These are phyloP conservation scores for Arizona elegans DNA, from an alignment of 2,113 vertebrate genomes.

Conservation along the genomic window DNA sequence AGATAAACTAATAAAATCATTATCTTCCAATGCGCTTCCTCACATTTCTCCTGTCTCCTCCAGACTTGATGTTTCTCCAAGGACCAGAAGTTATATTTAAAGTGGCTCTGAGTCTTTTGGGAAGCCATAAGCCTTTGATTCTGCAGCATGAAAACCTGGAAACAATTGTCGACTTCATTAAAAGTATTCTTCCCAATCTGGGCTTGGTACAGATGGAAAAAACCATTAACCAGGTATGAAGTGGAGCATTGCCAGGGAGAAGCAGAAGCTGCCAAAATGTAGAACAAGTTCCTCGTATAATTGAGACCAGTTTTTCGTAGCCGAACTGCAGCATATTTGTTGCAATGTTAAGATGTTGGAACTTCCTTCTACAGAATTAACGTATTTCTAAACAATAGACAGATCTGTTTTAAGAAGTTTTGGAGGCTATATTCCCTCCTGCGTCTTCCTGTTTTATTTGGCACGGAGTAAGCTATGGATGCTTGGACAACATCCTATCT, in stretches of 20 bases:
- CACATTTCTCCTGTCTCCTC: slow-evolving; percentile 51
- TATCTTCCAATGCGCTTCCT: not conserved
- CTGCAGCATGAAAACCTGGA: slow-evolving; percentile 92
- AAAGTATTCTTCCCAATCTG: slow-evolving; percentile 89
- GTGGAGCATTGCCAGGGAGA: not conserved
- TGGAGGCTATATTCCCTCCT: not conserved
- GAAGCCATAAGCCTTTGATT: slow-evolving; percentile 92
- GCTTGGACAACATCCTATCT: not conserved
- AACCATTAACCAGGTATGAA: slow-evolving; percentile 90
- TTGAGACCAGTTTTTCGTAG: not conserved
- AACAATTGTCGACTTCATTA: slow-evolving; percentile 94
- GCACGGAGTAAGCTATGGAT: not conserved
- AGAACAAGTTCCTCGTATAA: not conserved
- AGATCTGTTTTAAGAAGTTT: slow-evolving; percentile 8
- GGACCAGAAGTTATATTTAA: slow-evolving; percentile 94
- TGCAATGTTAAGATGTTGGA: slow-evolving; percentile 3
- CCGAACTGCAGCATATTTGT: not conserved
- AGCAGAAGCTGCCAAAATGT: not conserved
- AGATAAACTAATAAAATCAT: not conserved
- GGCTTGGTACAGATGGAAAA: slow-evolving; percentile 97
- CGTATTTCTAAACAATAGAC: slow-evolving; percentile 3
- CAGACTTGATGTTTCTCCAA: slow-evolving; percentile 94
- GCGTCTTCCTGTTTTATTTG: not conserved
- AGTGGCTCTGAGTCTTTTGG: slow-evolving; percentile 88
- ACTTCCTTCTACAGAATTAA: not conserved